These are phyloP conservation scores for Sipha flava DNA, from an alignment of 1,140 invertebrate genomes.

Conservation along the genomic window DNA sequence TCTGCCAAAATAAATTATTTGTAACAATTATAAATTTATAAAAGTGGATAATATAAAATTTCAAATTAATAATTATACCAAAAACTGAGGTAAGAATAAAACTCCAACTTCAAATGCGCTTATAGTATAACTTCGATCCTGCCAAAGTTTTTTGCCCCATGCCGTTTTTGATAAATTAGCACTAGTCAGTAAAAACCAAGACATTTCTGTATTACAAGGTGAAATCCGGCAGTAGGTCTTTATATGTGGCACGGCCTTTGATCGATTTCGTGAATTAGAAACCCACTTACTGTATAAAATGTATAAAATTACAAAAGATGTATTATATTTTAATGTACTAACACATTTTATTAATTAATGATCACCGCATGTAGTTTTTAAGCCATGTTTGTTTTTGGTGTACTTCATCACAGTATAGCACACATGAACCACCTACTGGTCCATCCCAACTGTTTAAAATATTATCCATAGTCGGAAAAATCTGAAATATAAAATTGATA, in stretches of 20 bases:
- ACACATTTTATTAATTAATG: constrained; percentile 39
- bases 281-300: constrained; percentile 68
- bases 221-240: constrained; percentile 79
- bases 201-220: constrained; percentile 53
- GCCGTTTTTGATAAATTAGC: constrained; percentile 95
- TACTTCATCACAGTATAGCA: constrained; percentile 73
- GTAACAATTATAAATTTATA: background rate
- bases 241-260: constrained; percentile 83
- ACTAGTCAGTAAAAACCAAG: constrained; percentile 81
- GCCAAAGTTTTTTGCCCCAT: constrained; percentile 73
- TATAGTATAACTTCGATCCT: constrained; percentile 53
- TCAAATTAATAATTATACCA: constrained; percentile 50
- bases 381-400: constrained; percentile 85
- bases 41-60: constrained; percentile 1
- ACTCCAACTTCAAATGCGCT: constrained; percentile 84
- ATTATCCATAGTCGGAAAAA: constrained; percentile 69
- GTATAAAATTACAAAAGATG: no score
- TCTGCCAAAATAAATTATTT: constrained; percentile 41
- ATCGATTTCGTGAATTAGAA: constrained; percentile 55
- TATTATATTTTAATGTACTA: no score
- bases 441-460: constrained; percentile 77
- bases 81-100: constrained; percentile 73
- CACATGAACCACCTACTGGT: constrained; percentile 69
- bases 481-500: constrained; percentile 33
- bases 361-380: constrained; percentile 65